Conservation (phyloP, 2,113 vertebrate genomes). For the Epinephelus cyanopodus region DNA sequence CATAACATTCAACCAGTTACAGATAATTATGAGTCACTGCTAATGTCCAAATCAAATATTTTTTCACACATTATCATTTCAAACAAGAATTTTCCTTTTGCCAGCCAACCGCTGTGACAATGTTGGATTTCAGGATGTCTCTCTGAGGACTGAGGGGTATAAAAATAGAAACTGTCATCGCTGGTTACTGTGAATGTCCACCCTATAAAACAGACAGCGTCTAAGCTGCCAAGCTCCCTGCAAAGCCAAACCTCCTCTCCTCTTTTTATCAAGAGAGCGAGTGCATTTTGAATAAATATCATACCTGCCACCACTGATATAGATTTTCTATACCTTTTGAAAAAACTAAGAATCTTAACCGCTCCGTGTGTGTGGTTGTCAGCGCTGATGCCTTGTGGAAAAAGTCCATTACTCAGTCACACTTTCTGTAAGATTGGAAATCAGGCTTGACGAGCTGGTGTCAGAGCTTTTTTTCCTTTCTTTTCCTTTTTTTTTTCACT, state of each 20-base stretch:
- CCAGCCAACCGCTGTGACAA: slow-evolving; percentile 54
- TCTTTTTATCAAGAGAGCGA: slow-evolving; percentile 29
- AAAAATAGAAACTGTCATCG: slow-evolving; percentile 78
- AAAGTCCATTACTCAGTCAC: slow-evolving; percentile 56
- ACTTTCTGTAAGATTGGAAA: slow-evolving; percentile 31
- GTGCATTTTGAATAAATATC: slow-evolving; percentile 66
- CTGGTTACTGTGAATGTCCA: slow-evolving; percentile 70
- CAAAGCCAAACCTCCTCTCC: slow-evolving; percentile 49
- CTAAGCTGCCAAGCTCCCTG: slow-evolving; percentile 66
- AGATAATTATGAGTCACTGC: slow-evolving; percentile 12
- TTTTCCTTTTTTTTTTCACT: slow-evolving; percentile 13
- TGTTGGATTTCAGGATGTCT: slow-evolving; percentile 60
- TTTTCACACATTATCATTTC: slow-evolving; percentile 11
- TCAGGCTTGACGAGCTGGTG: slow-evolving; percentile 48
- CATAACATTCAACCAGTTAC: background rate
- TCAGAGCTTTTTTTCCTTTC: background rate
- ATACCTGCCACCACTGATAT: slow-evolving; percentile 57
- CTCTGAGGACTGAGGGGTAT: slow-evolving; percentile 57
- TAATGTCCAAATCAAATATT: background rate
- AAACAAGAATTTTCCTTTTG: slow-evolving; percentile 13
- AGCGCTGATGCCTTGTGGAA: slow-evolving; percentile 18
- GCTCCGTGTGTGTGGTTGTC: slow-evolving; percentile 32
- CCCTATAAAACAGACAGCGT: slow-evolving; percentile 61
- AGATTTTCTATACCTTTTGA: slow-evolving; percentile 54
- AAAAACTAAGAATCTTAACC: slow-evolving; percentile 54